Evolutionary conservation across 2,888 invertebrate genomes (phyloP), one percentile per base, ranked within the genome.

Genomic region (Cremastinae sp.): DNA sequence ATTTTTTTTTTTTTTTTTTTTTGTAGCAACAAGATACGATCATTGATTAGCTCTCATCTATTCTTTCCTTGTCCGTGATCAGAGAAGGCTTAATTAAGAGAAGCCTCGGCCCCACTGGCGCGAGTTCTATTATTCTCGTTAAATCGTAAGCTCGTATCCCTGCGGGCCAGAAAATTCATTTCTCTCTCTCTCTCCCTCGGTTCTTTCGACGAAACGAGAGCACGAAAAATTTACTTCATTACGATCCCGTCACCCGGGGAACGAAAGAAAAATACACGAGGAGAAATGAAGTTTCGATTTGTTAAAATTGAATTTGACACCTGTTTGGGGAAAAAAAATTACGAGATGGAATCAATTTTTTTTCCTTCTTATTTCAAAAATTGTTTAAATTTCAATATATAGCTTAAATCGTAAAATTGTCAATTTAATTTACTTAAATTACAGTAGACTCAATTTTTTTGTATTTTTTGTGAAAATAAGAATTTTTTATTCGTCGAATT

Each of bases 1-100:
- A 8, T 7, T 36, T 0, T 28, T 28, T 2, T 28, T 28, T 28
- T 28, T 28, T 28, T 28, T 28, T 22, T 53, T 16, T 53, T 53
- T 61, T 69, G 65, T 69, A 65, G 54, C 51, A 16, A 36, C 41
- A 34, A 16, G 54, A 62, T 20, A 45, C 41, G 56, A 64, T 74
- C 66, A 45, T 65, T 71, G 76, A 78, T 76, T 74, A 76, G 76
- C 71, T 78, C 75, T 71, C 34, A 43, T 56, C 54, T 20, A 51
- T 28, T 22, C 28, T 28, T 54, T 16, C 47, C 36, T 41, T 36
- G 10, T 59, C 59, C 34, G 61, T 12, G 34, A 53, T 22, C 45
- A 47, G 22, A 56, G 43, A 49, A 64, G 53, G 49, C 45, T 71
- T 77, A 74, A 79, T 79, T 79, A 72, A 65, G 61, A 49, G 51